A percentile compares a stretch with the other conserved stretches of the same genome.
Conservation (phyloP, 2,888 invertebrate genomes). For the Watsonalla binaria region DNA sequence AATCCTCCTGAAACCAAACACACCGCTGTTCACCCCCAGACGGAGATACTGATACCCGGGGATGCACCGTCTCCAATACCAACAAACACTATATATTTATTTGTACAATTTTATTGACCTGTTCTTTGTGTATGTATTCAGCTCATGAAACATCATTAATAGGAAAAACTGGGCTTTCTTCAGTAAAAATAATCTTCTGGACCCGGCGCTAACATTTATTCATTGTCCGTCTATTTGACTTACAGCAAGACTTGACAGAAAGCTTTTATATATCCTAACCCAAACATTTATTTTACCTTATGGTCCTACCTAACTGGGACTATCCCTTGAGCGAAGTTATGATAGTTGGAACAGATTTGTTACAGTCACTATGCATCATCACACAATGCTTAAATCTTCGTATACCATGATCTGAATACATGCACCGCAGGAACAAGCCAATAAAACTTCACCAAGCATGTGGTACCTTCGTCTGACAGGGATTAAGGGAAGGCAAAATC, state of each 20-base stretch:
- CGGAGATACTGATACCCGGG: slow-evolving; percentile 45
- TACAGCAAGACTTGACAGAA: too few species aligned
- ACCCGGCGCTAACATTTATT: too few species aligned
- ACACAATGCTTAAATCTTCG: too few species aligned
- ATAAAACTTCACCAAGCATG: slow-evolving; percentile 20
- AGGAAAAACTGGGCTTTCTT: too few species aligned
- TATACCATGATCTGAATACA: background rate
- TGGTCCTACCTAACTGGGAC: too few species aligned
- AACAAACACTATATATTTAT: background rate
- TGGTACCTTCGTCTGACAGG: slow-evolving; percentile 59
- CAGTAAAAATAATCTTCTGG: background rate
- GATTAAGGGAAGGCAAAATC: slow-evolving; percentile 29
- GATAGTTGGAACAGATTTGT: too few species aligned
- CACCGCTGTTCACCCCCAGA: slow-evolving; percentile 52
- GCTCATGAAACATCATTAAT: background rate
- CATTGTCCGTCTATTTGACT: too few species aligned
- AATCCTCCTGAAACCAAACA: slow-evolving; percentile 77
- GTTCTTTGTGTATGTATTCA: background rate
- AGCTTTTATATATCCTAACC: too few species aligned
- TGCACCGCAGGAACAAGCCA: slow-evolving; percentile 12
- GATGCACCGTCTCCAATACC: background rate
- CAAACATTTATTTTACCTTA: too few species aligned
- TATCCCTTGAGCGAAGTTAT: too few species aligned
- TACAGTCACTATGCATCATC: too few species aligned
- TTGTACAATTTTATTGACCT: too few species aligned